A percentile compares a stretch with the other conserved stretches of the same genome.
phyloP scores from a whole-genome alignment of 2,113 vertebrate genomes.

The Porphyrio hochstetteri region DNA sequence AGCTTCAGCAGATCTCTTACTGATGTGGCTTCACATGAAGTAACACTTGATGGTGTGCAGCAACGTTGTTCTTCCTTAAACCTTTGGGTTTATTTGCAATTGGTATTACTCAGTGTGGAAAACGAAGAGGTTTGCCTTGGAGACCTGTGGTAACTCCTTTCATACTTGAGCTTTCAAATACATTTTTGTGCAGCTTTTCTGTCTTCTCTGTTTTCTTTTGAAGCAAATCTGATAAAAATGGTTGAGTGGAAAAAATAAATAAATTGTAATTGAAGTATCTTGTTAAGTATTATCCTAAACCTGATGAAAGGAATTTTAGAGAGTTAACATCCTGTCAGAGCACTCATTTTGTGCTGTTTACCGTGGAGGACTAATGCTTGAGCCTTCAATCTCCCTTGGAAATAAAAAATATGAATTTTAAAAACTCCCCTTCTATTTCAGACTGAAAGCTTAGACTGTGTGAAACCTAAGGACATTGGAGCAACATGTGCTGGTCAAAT shows the following conservation, averaged over 20 bases:
- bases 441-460: not conserved
- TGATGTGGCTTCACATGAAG: not conserved
- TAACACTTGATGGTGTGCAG: not conserved
- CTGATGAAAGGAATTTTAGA: not conserved
- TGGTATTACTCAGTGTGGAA: not conserved
- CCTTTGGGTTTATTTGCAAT: not conserved
- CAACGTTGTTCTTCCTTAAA: not conserved
- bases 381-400: not conserved
- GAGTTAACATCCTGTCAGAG: not conserved
- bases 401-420: not conserved
- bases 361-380: not conserved
- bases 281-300: not conserved
- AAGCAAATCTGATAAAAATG: not conserved
- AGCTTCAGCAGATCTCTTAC: not conserved
- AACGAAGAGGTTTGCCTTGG: not conserved
- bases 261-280: not conserved
- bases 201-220: not conserved
- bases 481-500: conserved; percentile 19
- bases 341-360: not conserved
- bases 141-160: not conserved
- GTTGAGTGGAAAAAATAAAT: not conserved
- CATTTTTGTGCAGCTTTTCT: not conserved
- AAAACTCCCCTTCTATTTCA: not conserved
- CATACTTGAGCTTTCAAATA: not conserved
- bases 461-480: not conserved